Evolutionary conservation across 2,113 vertebrate species (phyloP).

Genomic region (Etia nguti): DNA sequence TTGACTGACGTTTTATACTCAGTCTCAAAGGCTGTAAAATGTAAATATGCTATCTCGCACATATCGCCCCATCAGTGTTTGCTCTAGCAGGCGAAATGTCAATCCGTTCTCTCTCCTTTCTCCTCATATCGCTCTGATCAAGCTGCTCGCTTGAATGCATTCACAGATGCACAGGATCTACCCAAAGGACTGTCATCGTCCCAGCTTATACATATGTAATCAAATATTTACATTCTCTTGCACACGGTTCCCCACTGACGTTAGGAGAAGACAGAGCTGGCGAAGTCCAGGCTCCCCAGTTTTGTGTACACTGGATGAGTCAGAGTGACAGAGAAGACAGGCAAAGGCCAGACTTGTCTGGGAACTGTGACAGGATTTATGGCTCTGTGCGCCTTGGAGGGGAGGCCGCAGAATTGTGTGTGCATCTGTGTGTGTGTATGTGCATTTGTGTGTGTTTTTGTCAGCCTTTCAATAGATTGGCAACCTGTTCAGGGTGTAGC

Average conservation of each 20-base stretch:
- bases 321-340: not conserved
- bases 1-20: not conserved
- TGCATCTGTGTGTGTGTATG: not conserved
- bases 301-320: slow-evolving; percentile 35
- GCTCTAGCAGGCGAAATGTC: slow-evolving; percentile 10
- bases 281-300: not conserved
- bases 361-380: slow-evolving; percentile 45
- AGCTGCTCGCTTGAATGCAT: not conserved
- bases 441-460: not conserved
- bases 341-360: slow-evolving; percentile 21
- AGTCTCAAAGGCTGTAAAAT: not conserved
- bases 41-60: not conserved
- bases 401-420: not conserved
- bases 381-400: not conserved
- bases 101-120: not conserved
- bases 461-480: not conserved
- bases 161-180: not conserved
- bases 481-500: not conserved
- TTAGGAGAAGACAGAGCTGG: not conserved
- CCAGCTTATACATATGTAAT: slow-evolving; percentile 36
- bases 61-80: not conserved
- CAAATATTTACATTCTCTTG: slow-evolving; percentile 34
- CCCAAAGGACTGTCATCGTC: not conserved
- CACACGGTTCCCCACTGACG: not conserved
- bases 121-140: not conserved